Evolutionary conservation across 2,888 invertebrate genomes (phyloP).

Genomic region (Noctua comes): DNA sequence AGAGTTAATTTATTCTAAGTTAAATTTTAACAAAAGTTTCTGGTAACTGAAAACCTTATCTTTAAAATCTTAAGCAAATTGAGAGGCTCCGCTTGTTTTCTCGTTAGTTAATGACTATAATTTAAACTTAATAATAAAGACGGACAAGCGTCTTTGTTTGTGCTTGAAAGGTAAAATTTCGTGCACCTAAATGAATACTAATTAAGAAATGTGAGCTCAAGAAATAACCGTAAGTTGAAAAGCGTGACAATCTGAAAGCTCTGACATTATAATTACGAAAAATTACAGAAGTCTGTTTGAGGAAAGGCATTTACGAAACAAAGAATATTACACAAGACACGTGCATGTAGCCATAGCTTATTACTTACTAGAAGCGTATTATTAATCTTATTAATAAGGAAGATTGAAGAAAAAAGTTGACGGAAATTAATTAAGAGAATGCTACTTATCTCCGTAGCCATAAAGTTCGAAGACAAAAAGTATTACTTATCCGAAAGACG

Average conservation of each 20-base stretch:
- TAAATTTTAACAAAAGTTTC: slow-evolving; percentile 71
- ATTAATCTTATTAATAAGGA: slow-evolving; percentile 53
- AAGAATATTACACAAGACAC: slow-evolving; percentile 23
- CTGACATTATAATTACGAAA: slow-evolving; percentile 73
- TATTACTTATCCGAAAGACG: slow-evolving; percentile 23
- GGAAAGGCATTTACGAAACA: slow-evolving; percentile 29
- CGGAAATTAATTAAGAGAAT: slow-evolving; percentile 57
- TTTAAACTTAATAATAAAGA: slow-evolving; percentile 88
- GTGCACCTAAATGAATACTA: slow-evolving; percentile 83
- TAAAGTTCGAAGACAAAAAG: slow-evolving; percentile 49
- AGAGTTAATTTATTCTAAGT: slow-evolving; percentile 49
- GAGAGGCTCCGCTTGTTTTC: slow-evolving; percentile 81
- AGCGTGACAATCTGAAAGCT: slow-evolving; percentile 75
- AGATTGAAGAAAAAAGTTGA: slow-evolving; percentile 42
- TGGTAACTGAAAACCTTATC: slow-evolving; percentile 78
- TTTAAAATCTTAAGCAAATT: slow-evolving; percentile 79
- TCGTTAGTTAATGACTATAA: slow-evolving; percentile 87
- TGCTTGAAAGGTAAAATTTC: slow-evolving; percentile 85
- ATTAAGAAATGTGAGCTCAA: slow-evolving; percentile 85
- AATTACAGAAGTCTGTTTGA: slow-evolving; percentile 57
- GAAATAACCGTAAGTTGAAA: slow-evolving; percentile 78
- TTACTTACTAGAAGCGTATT: slow-evolving; percentile 26
- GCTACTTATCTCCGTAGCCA: slow-evolving; percentile 36
- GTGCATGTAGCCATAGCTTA: slow-evolving; percentile 16
- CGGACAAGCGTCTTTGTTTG: slow-evolving; percentile 86